Evolutionary conservation across 2,888 invertebrate species (phyloP).

Genomic region (Orthosia cruda): DNA sequence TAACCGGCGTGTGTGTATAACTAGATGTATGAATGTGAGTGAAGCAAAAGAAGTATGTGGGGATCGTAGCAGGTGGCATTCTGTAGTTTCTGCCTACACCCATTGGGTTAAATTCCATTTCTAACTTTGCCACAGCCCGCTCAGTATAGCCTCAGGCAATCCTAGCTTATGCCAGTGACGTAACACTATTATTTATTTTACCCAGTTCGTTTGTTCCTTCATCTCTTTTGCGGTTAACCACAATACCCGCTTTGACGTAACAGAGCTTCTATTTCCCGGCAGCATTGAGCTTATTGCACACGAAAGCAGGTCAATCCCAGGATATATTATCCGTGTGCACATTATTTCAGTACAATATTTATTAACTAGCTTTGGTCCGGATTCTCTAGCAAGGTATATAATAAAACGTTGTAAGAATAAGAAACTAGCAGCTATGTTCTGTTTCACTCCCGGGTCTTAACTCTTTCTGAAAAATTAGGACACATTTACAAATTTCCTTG

Average conservation of each 20-base stretch:
- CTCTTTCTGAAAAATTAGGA: too few species aligned
- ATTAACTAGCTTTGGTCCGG: not conserved
- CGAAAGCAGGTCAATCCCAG: slow-evolving; percentile 31
- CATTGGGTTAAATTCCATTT: not conserved
- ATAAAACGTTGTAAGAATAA: too few species aligned
- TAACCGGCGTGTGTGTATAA: too few species aligned
- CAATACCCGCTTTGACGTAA: slow-evolving; percentile 26
- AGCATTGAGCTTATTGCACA: slow-evolving; percentile 33
- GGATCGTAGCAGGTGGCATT: too few species aligned
- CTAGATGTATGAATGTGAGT: too few species aligned
- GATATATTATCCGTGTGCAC: not conserved
- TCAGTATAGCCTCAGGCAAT: slow-evolving; percentile 12
- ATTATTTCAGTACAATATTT: not conserved
- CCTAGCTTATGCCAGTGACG: not conserved
- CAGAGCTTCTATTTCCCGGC: slow-evolving; percentile 28
- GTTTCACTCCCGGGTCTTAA: too few species aligned
- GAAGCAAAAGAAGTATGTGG: too few species aligned
- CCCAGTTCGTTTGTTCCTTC: slow-evolving; percentile 1
- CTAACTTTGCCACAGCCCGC: too few species aligned
- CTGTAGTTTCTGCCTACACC: too few species aligned
- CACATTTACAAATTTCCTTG: too few species aligned
- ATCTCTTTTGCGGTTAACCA: slow-evolving; percentile 31
- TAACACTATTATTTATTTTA: slow-evolving; percentile 8
- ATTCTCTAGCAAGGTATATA: too few species aligned
- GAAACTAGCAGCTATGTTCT: too few species aligned